Conservation (phyloP, 92 coral and sea anemone genomes). For the Siderastrea siderea region DNA sequence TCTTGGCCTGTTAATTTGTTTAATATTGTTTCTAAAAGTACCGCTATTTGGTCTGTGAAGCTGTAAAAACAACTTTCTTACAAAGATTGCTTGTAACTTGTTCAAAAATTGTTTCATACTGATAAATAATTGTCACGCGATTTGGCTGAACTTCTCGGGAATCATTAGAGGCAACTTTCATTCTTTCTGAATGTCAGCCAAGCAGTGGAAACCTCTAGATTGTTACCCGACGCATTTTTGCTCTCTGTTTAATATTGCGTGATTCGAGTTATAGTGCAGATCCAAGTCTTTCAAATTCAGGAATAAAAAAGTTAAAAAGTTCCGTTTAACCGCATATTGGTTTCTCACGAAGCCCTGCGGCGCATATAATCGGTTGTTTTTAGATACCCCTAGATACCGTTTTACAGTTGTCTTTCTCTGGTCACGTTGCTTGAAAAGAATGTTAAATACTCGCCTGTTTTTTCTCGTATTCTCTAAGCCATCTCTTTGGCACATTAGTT, state of each 20-base stretch:
- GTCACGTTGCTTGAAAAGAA: neutral
- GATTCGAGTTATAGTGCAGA: too few species aligned
- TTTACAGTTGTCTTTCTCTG: neutral
- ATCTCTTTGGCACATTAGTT: conserved; percentile 32
- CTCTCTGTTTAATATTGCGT: too few species aligned
- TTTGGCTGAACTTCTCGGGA: neutral
- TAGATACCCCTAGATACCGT: neutral
- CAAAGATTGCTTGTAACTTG: neutral
- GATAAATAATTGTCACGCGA: conserved; percentile 13
- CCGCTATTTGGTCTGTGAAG: too few species aligned
- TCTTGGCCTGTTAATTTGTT: neutral
- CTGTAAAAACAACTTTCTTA: neutral
- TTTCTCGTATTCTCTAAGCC: conserved; percentile 49
- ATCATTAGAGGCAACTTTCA: too few species aligned
- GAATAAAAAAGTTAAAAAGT: too few species aligned
- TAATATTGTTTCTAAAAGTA: too few species aligned
- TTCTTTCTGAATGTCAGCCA: too few species aligned
- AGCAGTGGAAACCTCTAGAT: too few species aligned
- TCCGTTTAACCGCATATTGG: too few species aligned
- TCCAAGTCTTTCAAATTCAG: too few species aligned
- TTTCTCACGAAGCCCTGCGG: neutral
- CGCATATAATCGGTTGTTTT: neutral
- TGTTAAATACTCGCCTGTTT: conserved; percentile 13
- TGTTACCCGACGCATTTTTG: too few species aligned
- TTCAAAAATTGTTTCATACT: neutral